A percentile compares a stretch with the other conserved stretches of the same genome.
These are phyloP conservation scores for Nasonia longicornis DNA, from an alignment of 1,140 invertebrate genomes.

Conservation along the genomic window DNA sequence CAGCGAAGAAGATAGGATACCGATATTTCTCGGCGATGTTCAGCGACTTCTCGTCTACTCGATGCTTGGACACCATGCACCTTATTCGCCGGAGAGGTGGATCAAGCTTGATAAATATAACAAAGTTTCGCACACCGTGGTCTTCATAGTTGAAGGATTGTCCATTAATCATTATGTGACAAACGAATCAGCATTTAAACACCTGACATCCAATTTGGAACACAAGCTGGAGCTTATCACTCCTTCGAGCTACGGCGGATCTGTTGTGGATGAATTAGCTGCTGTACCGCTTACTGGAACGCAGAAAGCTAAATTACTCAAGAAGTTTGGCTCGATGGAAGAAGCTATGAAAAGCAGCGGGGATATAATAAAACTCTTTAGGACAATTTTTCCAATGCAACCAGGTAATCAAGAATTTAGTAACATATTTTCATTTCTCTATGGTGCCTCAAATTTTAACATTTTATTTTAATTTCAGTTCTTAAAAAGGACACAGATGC, in stretches of 20 bases:
- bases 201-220: conserved; percentile 73
- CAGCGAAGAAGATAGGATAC: conserved; percentile 73
- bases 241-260: conserved; percentile 77
- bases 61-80: conserved; percentile 77
- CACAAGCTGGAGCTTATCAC: conserved; percentile 80
- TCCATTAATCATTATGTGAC: conserved; percentile 79
- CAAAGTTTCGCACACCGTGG: conserved; percentile 75
- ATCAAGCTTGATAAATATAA: conserved; percentile 81
- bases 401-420: conserved; percentile 13
- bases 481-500: neutral
- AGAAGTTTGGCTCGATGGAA: conserved; percentile 78
- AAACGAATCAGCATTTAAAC: conserved; percentile 74
- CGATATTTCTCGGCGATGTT: conserved; percentile 84
- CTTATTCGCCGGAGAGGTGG: conserved; percentile 80
- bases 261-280: conserved; percentile 81
- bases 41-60: conserved; percentile 86
- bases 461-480: conserved; percentile 28
- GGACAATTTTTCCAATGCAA: conserved; percentile 76
- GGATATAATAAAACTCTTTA: conserved; percentile 77
- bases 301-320: conserved; percentile 75
- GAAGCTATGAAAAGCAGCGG: conserved; percentile 74
- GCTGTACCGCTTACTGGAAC: conserved; percentile 79
- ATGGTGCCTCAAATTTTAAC: neutral
- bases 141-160: conserved; percentile 83
- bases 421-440: neutral